Evolutionary conservation across 53 echinoderm and acorn worm genomes (phyloP).

Genomic region (Zoroaster sp.): DNA sequence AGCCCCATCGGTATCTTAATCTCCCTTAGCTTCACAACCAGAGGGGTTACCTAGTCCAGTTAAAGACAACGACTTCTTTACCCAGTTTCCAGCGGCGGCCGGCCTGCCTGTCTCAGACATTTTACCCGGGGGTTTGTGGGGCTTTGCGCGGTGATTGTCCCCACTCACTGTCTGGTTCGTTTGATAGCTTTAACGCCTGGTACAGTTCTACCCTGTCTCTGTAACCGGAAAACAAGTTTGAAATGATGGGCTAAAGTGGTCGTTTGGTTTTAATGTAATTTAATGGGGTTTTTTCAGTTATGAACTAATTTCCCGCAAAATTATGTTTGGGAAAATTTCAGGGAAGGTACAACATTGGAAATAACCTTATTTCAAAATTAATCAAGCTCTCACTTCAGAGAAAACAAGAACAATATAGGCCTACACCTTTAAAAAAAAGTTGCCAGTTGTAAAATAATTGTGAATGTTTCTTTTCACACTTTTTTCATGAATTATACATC

Average conservation of each 20-base stretch:
- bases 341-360: no score
- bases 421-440: no score
- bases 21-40: neutral
- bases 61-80: constrained; percentile 30
- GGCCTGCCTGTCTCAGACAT: constrained; percentile 41
- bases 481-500: no score
- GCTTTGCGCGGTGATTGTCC: constrained; percentile 39
- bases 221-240: constrained; percentile 39
- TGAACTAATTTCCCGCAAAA: constrained; percentile 4
- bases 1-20: constrained; percentile 20
- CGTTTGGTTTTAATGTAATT: neutral
- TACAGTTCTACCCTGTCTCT: neutral
- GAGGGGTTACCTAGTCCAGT: constrained; percentile 29
- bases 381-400: no score
- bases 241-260: neutral
- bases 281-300: neutral
- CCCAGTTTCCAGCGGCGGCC: constrained; percentile 40
- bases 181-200: constrained; percentile 47
- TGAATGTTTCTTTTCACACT: no score
- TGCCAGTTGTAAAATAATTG: no score
- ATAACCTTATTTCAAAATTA: no score
- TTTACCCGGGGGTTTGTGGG: constrained; percentile 46
- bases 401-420: no score
- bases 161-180: constrained; percentile 32
- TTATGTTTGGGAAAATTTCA: neutral